These are phyloP conservation scores for Drosophila nebulosa DNA, from an alignment of 1,140 invertebrate species.

Conservation along the genomic window DNA sequence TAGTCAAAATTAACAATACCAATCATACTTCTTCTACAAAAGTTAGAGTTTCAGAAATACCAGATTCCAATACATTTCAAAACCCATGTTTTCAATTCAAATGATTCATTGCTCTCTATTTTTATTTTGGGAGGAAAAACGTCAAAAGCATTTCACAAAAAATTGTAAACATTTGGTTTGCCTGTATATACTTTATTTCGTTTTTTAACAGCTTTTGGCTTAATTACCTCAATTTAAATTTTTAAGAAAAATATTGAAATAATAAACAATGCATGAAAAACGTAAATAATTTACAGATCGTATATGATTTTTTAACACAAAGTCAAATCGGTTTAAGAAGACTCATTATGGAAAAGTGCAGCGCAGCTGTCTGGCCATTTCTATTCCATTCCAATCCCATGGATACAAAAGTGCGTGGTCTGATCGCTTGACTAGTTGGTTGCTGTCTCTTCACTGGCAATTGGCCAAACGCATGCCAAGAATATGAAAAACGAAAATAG, in stretches of 20 bases:
- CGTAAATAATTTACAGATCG: slow-evolving; percentile 61
- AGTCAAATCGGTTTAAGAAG: slow-evolving; percentile 23
- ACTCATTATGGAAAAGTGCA: slow-evolving; percentile 60
- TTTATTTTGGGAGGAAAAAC: not conserved
- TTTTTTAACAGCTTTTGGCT: slow-evolving; percentile 20
- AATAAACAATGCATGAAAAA: slow-evolving; percentile 61
- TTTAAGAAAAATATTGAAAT: slow-evolving; percentile 44
- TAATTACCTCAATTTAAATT: slow-evolving; percentile 65
- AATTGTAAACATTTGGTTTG: slow-evolving; percentile 19
- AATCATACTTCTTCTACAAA: not conserved
- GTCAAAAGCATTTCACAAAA: slow-evolving; percentile 27
- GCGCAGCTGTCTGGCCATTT: slow-evolving; percentile 53
- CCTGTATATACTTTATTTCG: slow-evolving; percentile 53
- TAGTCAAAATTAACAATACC: too few species aligned
- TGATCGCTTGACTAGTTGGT: slow-evolving; percentile 4
- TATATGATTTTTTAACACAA: not conserved
- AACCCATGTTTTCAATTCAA: not conserved
- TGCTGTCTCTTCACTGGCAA: slow-evolving; percentile 28
- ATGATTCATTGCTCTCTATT: not conserved
- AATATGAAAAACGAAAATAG: slow-evolving; percentile 56
- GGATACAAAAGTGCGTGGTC: slow-evolving; percentile 52
- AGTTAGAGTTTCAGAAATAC: not conserved
- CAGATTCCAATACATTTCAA: not conserved
- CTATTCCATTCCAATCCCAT: not conserved
- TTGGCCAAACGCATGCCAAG: slow-evolving; percentile 60